Percentiles rank a stretch among this genome's conserved stretches.
phyloP scores from a whole-genome alignment of 2,888 invertebrate species.

The Neocrepidodera transversa region DNA sequence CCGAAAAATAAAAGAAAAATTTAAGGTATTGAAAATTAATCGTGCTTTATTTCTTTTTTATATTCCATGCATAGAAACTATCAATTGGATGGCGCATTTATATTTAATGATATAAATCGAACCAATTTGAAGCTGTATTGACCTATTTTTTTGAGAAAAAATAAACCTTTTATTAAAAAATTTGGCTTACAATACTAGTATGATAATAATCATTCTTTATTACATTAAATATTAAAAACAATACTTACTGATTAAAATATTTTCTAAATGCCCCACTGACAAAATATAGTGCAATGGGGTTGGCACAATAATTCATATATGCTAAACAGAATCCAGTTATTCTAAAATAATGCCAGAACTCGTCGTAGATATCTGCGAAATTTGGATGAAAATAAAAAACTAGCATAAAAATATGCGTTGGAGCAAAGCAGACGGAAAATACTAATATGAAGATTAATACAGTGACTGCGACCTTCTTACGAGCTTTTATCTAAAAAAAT shows the following conservation, averaged over 20 bases:
- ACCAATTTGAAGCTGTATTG: too few species aligned
- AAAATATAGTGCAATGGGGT: slow-evolving; percentile 91
- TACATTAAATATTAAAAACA: too few species aligned
- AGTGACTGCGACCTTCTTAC: slow-evolving; percentile 86
- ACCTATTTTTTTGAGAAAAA: too few species aligned
- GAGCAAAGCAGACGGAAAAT: slow-evolving; percentile 87
- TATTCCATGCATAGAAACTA: too few species aligned
- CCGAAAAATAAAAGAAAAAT: too few species aligned
- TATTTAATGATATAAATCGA: too few species aligned
- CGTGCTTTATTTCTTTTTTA: too few species aligned
- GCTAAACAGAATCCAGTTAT: slow-evolving; percentile 85
- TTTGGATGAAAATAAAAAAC: slow-evolving; percentile 83
- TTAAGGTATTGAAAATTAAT: too few species aligned
- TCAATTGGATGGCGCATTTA: too few species aligned
- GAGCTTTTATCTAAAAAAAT: slow-evolving; percentile 68
- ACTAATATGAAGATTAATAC: slow-evolving; percentile 92
- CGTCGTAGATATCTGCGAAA: slow-evolving; percentile 70
- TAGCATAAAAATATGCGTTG: slow-evolving; percentile 82
- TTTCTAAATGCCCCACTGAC: slow-evolving; percentile 92
- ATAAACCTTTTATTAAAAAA: too few species aligned
- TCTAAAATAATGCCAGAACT: slow-evolving; percentile 78
- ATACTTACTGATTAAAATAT: slow-evolving; percentile 78
- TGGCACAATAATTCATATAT: slow-evolving; percentile 88
- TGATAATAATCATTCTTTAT: too few species aligned
- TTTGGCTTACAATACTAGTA: too few species aligned